These are phyloP conservation scores for Stylophora pistillata DNA, from an alignment of 64 coral and sea anemone species.

Conservation along the genomic window DNA sequence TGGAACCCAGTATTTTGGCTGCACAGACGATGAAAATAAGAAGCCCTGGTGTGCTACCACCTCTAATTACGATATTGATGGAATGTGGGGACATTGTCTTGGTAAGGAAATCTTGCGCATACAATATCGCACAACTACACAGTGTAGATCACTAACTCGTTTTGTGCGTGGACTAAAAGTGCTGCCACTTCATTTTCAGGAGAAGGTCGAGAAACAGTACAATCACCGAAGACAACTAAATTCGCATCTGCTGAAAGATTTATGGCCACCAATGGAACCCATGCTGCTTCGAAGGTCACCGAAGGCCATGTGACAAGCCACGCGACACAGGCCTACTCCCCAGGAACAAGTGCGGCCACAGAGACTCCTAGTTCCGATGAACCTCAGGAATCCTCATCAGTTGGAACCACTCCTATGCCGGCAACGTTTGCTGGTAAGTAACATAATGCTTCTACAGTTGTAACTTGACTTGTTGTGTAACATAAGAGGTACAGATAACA, in stretches of 20 bases:
- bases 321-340: not conserved
- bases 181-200: not conserved
- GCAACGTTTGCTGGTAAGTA: constrained; percentile 31
- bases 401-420: constrained; percentile 12
- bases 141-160: not conserved
- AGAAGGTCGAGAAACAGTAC: not conserved
- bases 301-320: not conserved
- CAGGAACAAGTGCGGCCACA: not conserved
- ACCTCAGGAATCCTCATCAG: not conserved
- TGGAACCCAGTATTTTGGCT: constrained; percentile 76
- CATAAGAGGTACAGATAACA: not conserved
- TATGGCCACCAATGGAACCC: not conserved
- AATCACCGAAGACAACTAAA: not conserved
- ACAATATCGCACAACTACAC: not conserved
- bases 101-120: constrained; percentile 24
- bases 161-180: not conserved
- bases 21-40: constrained; percentile 62
- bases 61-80: constrained; percentile 83
- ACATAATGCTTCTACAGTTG: not conserved
- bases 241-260: not conserved
- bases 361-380: constrained; percentile 11
- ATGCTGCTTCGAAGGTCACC: not conserved
- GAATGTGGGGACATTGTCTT: constrained; percentile 86
- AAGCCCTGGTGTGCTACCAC: constrained; percentile 83
- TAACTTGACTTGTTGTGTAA: not conserved